A percentile compares a stretch with the other conserved stretches of the same genome.
Evolutionary conservation across 2,797 vertebrate genomes (phyloP).

Genomic region (Cyclopterus lumpus): DNA sequence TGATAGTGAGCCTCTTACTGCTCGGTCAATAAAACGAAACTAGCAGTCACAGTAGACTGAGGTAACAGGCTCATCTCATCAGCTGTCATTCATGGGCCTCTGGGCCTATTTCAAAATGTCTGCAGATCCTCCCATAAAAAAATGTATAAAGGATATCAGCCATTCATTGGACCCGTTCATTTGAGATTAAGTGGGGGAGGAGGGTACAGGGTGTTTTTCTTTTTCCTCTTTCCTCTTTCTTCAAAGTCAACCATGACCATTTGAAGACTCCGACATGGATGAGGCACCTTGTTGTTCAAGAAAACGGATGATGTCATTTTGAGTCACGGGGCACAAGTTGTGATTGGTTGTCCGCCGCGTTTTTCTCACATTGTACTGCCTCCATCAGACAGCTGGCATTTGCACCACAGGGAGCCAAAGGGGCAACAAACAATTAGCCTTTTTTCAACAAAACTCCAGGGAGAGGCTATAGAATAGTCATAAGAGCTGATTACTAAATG

Average conservation of each 20-base stretch:
- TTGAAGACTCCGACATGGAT: slow-evolving; percentile 36
- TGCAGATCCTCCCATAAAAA: slow-evolving; percentile 44
- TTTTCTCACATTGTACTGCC: slow-evolving; percentile 64
- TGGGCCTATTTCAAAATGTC: slow-evolving; percentile 60
- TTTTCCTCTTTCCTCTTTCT: slow-evolving; percentile 32
- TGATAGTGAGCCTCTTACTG: slow-evolving; percentile 65
- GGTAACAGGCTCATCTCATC: slow-evolving; percentile 71
- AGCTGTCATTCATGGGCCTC: slow-evolving; percentile 65
- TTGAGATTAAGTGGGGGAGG: slow-evolving; percentile 59
- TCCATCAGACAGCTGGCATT: slow-evolving; percentile 75
- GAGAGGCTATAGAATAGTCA: slow-evolving; percentile 53
- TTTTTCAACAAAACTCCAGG: slow-evolving; percentile 66
- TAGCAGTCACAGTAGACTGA: slow-evolving; percentile 60
- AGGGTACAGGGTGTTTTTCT: slow-evolving; percentile 11
- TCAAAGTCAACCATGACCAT: slow-evolving; percentile 63
- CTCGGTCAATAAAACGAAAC: slow-evolving; percentile 73
- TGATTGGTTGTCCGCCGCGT: slow-evolving; percentile 55
- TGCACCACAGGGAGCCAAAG: slow-evolving; percentile 52
- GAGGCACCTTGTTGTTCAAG: slow-evolving; percentile 63
- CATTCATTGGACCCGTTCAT: slow-evolving; percentile 41
- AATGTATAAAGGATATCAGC: slow-evolving; percentile 66
- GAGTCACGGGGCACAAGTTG: slow-evolving; percentile 68
- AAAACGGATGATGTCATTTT: slow-evolving; percentile 69
- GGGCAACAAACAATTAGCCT: slow-evolving; percentile 76
- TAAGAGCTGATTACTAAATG: slow-evolving; percentile 48